Evolutionary conservation across 2,888 invertebrate species (phyloP).

Genomic region (Torymus tubicola): DNA sequence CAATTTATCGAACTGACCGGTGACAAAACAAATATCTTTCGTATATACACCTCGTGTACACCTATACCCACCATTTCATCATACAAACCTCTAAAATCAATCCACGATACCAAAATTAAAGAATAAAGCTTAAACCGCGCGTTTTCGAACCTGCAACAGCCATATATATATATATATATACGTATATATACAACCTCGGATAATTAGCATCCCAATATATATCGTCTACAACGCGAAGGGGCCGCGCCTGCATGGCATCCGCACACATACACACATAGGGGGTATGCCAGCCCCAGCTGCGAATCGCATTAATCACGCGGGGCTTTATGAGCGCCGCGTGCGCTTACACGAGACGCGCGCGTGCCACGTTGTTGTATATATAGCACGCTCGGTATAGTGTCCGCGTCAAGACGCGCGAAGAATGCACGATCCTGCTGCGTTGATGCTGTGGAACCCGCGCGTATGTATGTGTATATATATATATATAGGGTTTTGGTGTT

Average conservation of each 20-base stretch:
- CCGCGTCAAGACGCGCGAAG: neutral
- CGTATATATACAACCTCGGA: conserved; percentile 43
- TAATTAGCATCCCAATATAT: conserved; percentile 71
- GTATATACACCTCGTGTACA: too few species aligned
- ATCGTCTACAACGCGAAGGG: conserved; percentile 50
- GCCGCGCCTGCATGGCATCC: conserved; percentile 67
- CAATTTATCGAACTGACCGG: too few species aligned
- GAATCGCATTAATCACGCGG: conserved; percentile 74
- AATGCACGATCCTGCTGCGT: neutral
- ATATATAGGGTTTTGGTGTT: neutral
- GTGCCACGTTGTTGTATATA: neutral
- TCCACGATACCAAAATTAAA: too few species aligned
- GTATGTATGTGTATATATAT: neutral
- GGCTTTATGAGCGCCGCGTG: conserved; percentile 48
- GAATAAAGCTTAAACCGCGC: too few species aligned
- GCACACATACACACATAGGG: conserved; percentile 47
- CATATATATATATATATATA: too few species aligned
- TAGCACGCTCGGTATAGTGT: too few species aligned
- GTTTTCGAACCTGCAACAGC: too few species aligned
- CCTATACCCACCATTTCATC: too few species aligned
- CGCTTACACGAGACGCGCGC: conserved; percentile 11
- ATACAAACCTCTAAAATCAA: too few species aligned
- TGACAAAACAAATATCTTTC: too few species aligned
- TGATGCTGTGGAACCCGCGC: neutral
- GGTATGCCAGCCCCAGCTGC: conserved; percentile 73